Conservation (phyloP, 2,888 invertebrate genomes). For the Drosophila quinaria region DNA sequence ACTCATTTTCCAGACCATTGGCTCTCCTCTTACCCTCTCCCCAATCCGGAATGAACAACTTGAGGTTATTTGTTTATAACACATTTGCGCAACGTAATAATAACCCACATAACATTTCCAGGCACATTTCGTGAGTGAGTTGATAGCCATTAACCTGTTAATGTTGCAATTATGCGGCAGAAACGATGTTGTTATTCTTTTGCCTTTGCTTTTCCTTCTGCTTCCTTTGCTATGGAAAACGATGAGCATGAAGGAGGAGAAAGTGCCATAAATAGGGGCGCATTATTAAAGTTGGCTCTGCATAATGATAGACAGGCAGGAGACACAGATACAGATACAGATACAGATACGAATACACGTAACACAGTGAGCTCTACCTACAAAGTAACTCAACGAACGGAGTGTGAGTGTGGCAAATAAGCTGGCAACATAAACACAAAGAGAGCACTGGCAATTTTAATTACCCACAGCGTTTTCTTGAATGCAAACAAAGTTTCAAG, state of each 20-base stretch:
- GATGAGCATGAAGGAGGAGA: conserved; percentile 24
- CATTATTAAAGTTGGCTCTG: conserved; percentile 66
- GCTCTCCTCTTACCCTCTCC: background rate
- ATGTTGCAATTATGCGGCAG: conserved; percentile 78
- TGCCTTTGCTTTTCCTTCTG: conserved; percentile 14
- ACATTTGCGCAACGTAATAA: conserved; percentile 71
- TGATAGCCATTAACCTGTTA: conserved; percentile 74
- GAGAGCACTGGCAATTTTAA: conserved; percentile 65
- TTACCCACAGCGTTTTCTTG: conserved; percentile 65
- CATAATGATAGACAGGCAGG: conserved; percentile 40
- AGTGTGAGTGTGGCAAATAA: conserved; percentile 36
- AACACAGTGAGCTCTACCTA: conserved; percentile 15
- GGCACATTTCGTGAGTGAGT: conserved; percentile 42
- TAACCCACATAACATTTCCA: conserved; percentile 58
- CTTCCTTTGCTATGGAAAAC: conserved; percentile 1
- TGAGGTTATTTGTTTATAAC: conserved; percentile 69
- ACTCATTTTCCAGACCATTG: conserved; percentile 36
- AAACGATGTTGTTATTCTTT: conserved; percentile 62
- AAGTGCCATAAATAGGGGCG: conserved; percentile 50
- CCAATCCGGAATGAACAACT: conserved; percentile 29
- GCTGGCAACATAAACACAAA: conserved; percentile 65
- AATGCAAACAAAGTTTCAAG: conserved; percentile 58
- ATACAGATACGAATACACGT: background rate
- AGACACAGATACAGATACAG: background rate
- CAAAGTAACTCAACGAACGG: conserved; percentile 23